These are phyloP conservation scores for Hyperoplus immaculatus DNA, from an alignment of 2,797 vertebrate genomes.

Conservation along the genomic window DNA sequence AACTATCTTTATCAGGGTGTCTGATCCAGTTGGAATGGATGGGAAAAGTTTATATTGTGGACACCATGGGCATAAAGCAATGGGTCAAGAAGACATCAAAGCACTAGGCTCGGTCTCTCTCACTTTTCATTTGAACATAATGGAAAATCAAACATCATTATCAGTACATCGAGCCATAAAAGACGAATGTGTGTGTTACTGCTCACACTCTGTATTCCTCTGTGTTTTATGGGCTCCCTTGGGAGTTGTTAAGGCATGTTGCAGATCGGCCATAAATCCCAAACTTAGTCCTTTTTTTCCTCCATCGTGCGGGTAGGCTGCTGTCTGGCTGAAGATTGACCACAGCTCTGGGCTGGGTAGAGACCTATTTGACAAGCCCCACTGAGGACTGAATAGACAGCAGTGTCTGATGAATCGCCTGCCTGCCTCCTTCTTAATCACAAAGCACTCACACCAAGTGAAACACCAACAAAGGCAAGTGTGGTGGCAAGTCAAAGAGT, in stretches of 20 bases:
- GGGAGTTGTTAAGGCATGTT: constrained; percentile 75
- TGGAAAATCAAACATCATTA: constrained; percentile 86
- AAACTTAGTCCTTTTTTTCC: constrained; percentile 67
- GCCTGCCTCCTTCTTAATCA: constrained; percentile 68
- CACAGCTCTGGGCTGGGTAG: constrained; percentile 77
- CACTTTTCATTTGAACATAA: constrained; percentile 79
- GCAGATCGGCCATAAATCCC: constrained; percentile 75
- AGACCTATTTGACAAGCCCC: constrained; percentile 74
- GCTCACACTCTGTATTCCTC: constrained; percentile 77
- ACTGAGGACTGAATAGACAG: constrained; percentile 74
- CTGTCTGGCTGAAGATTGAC: constrained; percentile 83
- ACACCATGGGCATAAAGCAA: constrained; percentile 51
- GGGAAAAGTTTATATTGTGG: constrained; percentile 64
- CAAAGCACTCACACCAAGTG: constrained; percentile 62
- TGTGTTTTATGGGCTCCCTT: constrained; percentile 77
- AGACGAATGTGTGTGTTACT: constrained; percentile 78
- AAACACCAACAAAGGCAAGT: constrained; percentile 55
- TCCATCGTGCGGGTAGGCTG: constrained; percentile 61
- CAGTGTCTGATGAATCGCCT: constrained; percentile 75
- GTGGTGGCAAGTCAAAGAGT: constrained; percentile 43
- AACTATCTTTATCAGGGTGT: constrained; percentile 52
- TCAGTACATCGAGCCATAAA: constrained; percentile 81
- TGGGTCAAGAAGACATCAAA: constrained; percentile 58
- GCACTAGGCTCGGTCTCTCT: constrained; percentile 55
- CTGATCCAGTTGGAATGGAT: constrained; percentile 59